A percentile compares a stretch with the other conserved stretches of the same genome.
Conservation (phyloP, 2,797 vertebrate genomes). For the Periophthalmus magnuspinnatus region DNA sequence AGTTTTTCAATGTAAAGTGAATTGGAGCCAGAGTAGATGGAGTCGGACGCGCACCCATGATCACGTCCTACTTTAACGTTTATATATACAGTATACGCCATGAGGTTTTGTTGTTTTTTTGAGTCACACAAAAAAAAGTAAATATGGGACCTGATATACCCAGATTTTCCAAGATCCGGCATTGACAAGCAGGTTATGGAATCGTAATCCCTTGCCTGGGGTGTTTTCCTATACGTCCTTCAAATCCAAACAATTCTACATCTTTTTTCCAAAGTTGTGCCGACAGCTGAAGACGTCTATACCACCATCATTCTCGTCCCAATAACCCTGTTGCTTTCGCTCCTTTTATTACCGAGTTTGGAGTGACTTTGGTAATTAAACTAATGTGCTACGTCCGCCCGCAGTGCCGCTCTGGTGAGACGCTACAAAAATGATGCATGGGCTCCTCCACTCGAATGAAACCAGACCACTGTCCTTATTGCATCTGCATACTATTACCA, state of each 20-base stretch:
- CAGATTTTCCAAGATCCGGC: too few species aligned
- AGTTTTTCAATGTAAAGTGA: too few species aligned
- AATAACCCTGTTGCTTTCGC: neutral
- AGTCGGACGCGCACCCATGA: too few species aligned
- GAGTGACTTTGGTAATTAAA: constrained; percentile 6
- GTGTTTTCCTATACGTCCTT: too few species aligned
- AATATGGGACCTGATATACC: too few species aligned
- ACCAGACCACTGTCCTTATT: constrained; percentile 31
- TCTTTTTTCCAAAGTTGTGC: neutral
- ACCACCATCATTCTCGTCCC: neutral
- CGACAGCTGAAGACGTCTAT: neutral
- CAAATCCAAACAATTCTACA: neutral
- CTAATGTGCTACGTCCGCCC: constrained; percentile 26
- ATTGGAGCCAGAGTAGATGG: too few species aligned
- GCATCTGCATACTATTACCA: constrained; percentile 3
- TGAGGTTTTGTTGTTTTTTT: too few species aligned
- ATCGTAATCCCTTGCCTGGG: too few species aligned
- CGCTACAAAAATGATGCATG: constrained; percentile 66
- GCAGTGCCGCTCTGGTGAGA: constrained; percentile 38
- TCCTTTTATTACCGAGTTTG: neutral
- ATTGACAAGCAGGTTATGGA: too few species aligned
- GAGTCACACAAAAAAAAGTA: too few species aligned
- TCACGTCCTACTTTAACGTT: too few species aligned
- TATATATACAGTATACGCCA: too few species aligned
- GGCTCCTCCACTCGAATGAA: constrained; percentile 53